Evolutionary conservation across 2,797 vertebrate genomes (phyloP).

Genomic region (Kryptolebias ocellatus): DNA sequence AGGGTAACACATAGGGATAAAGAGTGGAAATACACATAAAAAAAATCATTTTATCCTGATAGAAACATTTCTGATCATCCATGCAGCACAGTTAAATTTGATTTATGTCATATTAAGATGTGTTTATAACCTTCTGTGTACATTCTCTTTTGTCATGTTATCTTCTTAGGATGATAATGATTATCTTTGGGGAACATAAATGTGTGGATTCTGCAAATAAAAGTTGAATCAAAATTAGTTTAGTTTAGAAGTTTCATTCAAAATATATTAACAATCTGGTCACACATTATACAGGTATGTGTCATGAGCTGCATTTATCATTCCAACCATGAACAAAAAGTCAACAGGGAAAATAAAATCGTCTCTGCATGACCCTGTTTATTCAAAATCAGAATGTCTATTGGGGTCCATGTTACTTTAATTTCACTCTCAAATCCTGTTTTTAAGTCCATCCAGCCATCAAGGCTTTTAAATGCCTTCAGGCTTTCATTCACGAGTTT

Average conservation of each 20-base stretch:
- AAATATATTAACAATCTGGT: not conserved
- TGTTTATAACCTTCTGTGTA: too few relatives aligned
- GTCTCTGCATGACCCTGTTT: not conserved
- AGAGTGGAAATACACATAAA: too few relatives aligned
- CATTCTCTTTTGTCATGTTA: too few relatives aligned
- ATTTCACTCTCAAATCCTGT: not conserved
- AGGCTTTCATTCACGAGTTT: not conserved
- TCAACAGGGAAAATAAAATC: not conserved
- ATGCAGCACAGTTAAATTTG: too few relatives aligned
- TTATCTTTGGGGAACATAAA: too few relatives aligned
- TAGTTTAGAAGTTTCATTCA: not conserved
- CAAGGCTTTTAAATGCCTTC: not conserved
- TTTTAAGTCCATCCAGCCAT: not conserved
- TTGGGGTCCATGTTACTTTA: not conserved
- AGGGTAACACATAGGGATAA: too few relatives aligned
- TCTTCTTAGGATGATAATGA: too few relatives aligned
- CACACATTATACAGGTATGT: not conserved
- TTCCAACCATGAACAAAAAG: not conserved
- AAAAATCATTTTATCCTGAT: too few relatives aligned
- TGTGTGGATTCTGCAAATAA: too few relatives aligned
- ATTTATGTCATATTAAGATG: too few relatives aligned
- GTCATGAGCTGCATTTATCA: not conserved
- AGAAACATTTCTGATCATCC: too few relatives aligned
- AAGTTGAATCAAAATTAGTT: too few relatives aligned
- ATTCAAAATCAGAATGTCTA: not conserved